Base-by-base conservation (phyloP, 2,888 invertebrate genomes). In the Stenotaenia linearis region DNA sequence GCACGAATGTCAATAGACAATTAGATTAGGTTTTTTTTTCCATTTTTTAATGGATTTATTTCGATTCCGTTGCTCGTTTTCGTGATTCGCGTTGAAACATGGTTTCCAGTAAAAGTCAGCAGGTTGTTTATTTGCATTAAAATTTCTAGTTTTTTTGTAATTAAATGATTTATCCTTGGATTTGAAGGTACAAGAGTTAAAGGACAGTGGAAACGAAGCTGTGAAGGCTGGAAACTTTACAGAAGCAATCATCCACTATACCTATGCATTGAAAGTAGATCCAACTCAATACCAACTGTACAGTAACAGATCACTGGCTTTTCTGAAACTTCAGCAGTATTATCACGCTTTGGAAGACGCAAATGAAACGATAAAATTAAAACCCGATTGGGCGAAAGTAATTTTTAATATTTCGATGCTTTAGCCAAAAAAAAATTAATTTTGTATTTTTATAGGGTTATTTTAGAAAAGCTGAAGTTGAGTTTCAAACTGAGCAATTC, bases 301-400 rank as follows among this genome's bases (percentile, higher is more conserved):
- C 86, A 93, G 93, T 84, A 95, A 95, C 86, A 89, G 94, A 84
- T 94, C 94, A 5, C 90, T 91, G 84, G 92, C 93, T 12, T 94
- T 93, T 86, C 87, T 94, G 40, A 92, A 92, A 86, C 87, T 92
- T 82, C 90, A 92, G 83, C 93, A 93, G 85, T 93, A 91, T 86
- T 92, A 91, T 86, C 89, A 91, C 82, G 92, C 94, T 0, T 87
- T 92, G 83, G 90, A 92, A 85, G 94, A 94, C 89, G 94, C 94
- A 1, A 89, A 91, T 84, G 90, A 91, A 86, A 91, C 91, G 2
- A 92, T 94, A 79, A 88, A 89, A 84, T 85, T 94, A 79, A 91
- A 92, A 85, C 93, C 93, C 21, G 89, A 90, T 75, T 93, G 93
- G 93, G 91, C 92, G 7, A 94, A 93, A 89, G 93, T 91, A 88